A percentile compares a stretch with the other conserved stretches of the same genome.
Conservation (phyloP, 2,113 vertebrate genomes). For the Ptilorrhoa leucosticta region DNA sequence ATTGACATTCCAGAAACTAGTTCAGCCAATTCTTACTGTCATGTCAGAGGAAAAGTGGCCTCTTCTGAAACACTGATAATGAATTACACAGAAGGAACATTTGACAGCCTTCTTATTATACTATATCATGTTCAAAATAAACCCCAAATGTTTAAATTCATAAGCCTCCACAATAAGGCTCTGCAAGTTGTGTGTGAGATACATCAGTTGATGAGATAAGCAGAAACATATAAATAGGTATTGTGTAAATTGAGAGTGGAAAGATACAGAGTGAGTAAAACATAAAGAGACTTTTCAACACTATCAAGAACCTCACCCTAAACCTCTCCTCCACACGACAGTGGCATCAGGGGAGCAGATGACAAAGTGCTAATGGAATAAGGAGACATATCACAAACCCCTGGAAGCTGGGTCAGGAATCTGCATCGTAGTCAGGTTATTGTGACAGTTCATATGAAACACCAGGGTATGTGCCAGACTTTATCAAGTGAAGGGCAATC, state of each 20-base stretch:
- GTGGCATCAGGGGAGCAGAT: background rate
- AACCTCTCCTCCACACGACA: background rate
- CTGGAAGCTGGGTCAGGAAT: background rate
- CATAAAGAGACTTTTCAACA: background rate
- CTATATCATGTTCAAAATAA: background rate
- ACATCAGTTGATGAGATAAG: background rate
- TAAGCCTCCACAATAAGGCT: background rate
- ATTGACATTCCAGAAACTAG: background rate
- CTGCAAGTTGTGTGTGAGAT: background rate
- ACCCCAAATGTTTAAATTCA: background rate
- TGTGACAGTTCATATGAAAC: constrained; percentile 25
- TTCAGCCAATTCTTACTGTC: background rate
- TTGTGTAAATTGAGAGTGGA: background rate
- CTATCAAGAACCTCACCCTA: background rate
- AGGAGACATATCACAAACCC: background rate
- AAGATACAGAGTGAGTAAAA: background rate
- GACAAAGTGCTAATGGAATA: constrained; percentile 41
- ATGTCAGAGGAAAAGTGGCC: background rate
- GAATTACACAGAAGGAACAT: background rate
- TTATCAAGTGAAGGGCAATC: background rate
- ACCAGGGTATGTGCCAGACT: background rate
- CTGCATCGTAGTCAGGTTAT: background rate
- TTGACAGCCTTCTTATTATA: background rate
- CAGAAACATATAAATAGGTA: background rate
- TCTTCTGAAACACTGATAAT: background rate